Evolutionary conservation across 2,888 invertebrate species (phyloP).

Genomic region (Coelogynopora nodosa): DNA sequence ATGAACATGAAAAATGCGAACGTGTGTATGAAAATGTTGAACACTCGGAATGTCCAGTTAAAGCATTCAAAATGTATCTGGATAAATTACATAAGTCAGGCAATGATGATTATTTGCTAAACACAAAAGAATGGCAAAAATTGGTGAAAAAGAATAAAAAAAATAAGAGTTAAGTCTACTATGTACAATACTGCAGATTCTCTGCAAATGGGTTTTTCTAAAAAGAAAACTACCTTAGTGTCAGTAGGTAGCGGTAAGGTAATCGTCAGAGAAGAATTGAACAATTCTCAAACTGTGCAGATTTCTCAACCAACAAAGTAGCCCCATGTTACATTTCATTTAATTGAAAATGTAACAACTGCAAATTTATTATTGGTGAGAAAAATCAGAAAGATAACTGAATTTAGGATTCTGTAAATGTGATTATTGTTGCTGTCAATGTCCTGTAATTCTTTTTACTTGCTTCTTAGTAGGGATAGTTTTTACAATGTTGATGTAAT

Average conservation of each 20-base stretch:
- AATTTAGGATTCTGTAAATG: not conserved
- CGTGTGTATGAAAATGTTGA: too few relatives aligned
- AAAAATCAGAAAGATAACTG: not conserved
- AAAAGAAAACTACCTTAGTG: not conserved
- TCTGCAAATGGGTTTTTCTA: not conserved
- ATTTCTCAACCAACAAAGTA: not conserved
- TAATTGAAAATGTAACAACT: too few relatives aligned
- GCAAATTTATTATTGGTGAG: not conserved
- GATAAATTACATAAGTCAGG: not conserved
- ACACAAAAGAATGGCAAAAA: not conserved
- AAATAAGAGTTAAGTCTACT: not conserved
- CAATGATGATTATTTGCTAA: not conserved
- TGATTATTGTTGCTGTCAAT: not conserved
- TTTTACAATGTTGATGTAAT: conserved; percentile 5
- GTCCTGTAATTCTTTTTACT: conserved; percentile 15
- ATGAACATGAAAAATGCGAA: too few relatives aligned
- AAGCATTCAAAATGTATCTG: too few relatives aligned
- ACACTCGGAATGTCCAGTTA: too few relatives aligned
- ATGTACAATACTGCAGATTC: not conserved
- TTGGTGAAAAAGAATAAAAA: not conserved
- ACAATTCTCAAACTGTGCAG: not conserved
- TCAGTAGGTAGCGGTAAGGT: not conserved
- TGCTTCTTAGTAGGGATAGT: not conserved
- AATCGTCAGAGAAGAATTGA: not conserved
- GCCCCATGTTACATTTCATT: not conserved